Base-by-base conservation (phyloP, 2,113 vertebrate genomes). In the Zosterops pallidus region DNA sequence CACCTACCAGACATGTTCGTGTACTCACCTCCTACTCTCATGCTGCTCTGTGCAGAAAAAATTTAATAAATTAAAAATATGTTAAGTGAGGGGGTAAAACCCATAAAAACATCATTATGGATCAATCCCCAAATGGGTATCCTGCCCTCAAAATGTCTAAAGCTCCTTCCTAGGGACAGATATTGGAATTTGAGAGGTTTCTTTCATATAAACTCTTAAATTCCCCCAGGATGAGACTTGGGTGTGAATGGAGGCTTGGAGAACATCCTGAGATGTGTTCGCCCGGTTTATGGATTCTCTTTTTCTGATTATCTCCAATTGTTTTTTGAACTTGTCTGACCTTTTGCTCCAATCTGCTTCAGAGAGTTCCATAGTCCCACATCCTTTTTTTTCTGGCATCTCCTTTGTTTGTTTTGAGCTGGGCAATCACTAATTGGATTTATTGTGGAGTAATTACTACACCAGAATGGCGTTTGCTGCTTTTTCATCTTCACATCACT, bases 141-240 rank as follows among this genome's bases (percentile, higher is more conserved):
- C 26, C 16, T 21, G 4, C 33, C 29, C 52, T 60, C 9, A 23
- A 1, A 2, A 4, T 8, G 3, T n/a, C 56, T 8, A 50, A 55
- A 68, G 8, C 12, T 5, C 21, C 25, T 80, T 49, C 18, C 20
- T n/a, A n/a, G 41, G 29, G 35, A 37, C 8, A 16, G 47, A 42
- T 39, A 5, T 0, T 26, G 31, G 31, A 75, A 25, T n/a, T 42
- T 1, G 14, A 37, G 5, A 50, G 16, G 11, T 50, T 56, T 72
- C 16, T 12, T 21, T 47, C 5, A 1, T 3, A 6, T 1, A n/a
- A 14, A 31, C 6, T 25, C 29, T 26, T 23, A 25, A 1, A 23
- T 11, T 89, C 12, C 15, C 9, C 12, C 57, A 53, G 5, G 25
- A n/a, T 41, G 37, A 56, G 57, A 10, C 16, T 14, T 47, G 49